Conservation (phyloP, 2,113 vertebrate species). For the Choloepus hoffmanni region DNA sequence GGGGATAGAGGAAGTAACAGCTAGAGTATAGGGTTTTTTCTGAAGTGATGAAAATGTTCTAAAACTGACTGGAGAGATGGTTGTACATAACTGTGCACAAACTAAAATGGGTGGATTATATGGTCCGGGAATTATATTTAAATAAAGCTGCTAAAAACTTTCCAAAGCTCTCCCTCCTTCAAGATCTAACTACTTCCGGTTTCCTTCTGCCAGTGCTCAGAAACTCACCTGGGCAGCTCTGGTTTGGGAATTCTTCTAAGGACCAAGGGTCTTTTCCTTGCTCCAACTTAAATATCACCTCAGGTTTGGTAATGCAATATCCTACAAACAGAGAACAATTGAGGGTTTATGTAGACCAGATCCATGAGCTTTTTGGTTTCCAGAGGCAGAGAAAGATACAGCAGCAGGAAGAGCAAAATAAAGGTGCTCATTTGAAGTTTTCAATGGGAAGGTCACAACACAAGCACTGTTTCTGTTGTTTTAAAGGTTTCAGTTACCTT, state of each 20-base stretch:
- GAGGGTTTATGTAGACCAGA: not conserved
- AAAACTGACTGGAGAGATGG: not conserved
- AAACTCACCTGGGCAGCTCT: not conserved
- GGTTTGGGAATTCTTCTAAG: not conserved
- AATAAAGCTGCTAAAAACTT: not conserved
- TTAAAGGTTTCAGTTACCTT: not conserved
- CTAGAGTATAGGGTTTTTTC: not conserved
- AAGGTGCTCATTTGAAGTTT: not conserved
- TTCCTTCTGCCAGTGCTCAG: not conserved
- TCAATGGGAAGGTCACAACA: not conserved
- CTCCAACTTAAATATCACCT: constrained; percentile 60
- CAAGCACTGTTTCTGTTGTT: not conserved
- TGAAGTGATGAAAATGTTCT: not conserved
- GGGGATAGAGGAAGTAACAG: not conserved
- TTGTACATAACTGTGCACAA: not conserved
- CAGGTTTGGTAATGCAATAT: constrained; percentile 20
- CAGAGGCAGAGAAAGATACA: not conserved
- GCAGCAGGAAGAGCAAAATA: not conserved
- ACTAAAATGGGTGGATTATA: not conserved
- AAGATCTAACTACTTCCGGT: not conserved
- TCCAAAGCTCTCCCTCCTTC: not conserved
- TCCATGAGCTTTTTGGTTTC: not conserved
- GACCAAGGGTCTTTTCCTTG: constrained; percentile 48
- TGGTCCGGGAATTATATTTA: not conserved
- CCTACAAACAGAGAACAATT: not conserved